Conservation (phyloP, 2,888 invertebrate genomes). For the Sipunculus nudus region DNA sequence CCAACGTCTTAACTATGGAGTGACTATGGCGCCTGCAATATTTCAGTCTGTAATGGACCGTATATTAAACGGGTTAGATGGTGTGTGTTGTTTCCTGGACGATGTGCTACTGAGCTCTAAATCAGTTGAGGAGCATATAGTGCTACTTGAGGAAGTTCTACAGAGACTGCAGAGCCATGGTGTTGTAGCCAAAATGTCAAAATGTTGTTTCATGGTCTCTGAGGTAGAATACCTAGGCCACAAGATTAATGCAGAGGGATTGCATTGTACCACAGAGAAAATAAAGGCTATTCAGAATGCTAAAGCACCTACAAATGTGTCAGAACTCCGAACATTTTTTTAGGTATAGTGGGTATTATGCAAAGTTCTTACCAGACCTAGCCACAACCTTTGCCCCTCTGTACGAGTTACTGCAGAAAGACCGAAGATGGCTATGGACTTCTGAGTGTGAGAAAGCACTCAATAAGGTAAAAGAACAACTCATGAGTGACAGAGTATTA, state of each 20-base stretch:
- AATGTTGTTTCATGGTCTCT: not conserved
- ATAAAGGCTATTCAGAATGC: not conserved
- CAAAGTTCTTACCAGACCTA: not conserved
- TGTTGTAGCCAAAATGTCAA: not conserved
- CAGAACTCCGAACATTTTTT: not conserved
- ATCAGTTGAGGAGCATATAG: not conserved
- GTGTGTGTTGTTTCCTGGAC: not conserved
- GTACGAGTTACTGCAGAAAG: not conserved
- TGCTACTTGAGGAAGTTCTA: not conserved
- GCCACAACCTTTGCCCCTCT: not conserved
- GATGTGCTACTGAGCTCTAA: not conserved
- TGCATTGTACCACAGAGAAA: not conserved
- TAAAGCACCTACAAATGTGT: not conserved
- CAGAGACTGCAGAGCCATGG: not conserved
- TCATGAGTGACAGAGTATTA: slow-evolving; percentile 30
- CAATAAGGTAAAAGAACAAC: not conserved
- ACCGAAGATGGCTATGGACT: not conserved
- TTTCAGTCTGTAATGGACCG: slow-evolving; percentile 1
- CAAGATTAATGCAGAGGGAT: not conserved
- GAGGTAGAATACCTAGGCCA: not conserved
- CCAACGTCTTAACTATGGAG: not conserved
- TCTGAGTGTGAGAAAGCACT: not conserved
- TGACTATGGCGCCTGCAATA: not conserved
- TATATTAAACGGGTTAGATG: not conserved
- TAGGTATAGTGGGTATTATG: no score